These are phyloP conservation scores for Cryptoprocta ferox DNA, from an alignment of 2,797 vertebrate genomes.

Conservation along the genomic window DNA sequence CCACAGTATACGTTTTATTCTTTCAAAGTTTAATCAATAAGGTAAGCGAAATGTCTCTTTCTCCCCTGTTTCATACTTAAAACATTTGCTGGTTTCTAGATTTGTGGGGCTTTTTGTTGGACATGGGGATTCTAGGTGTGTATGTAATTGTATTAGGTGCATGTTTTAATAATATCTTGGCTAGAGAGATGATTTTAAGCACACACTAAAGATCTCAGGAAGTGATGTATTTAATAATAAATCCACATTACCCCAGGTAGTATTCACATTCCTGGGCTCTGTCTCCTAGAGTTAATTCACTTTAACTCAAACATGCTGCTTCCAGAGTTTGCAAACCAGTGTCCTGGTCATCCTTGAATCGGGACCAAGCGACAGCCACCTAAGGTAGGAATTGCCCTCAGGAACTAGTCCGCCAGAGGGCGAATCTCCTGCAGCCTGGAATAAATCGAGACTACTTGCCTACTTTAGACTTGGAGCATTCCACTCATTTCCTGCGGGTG, in stretches of 20 bases:
- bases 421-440: neutral
- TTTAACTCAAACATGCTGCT: neutral
- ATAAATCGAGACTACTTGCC: neutral
- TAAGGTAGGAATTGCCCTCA: neutral
- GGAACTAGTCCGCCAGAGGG: neutral
- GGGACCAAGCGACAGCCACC: neutral
- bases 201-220: neutral
- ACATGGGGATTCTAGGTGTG: neutral
- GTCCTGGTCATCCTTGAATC: neutral
- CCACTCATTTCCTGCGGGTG: neutral
- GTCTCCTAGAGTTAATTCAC: neutral
- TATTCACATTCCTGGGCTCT: neutral
- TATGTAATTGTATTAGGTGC: neutral
- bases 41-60: conserved; percentile 61
- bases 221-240: neutral
- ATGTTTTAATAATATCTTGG: conserved; percentile 10
- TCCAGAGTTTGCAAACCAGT: neutral
- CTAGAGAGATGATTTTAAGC: conserved; percentile 20
- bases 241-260: neutral
- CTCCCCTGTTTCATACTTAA: conserved; percentile 30
- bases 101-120: neutral
- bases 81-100: conserved; percentile 34
- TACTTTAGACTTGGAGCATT: neutral
- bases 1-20: conserved; percentile 59
- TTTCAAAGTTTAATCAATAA: conserved; percentile 72